Evolutionary conservation across 2,113 vertebrate genomes (phyloP), one percentile per base, ranked within the genome.

Genomic region (Esox niger): DNA sequence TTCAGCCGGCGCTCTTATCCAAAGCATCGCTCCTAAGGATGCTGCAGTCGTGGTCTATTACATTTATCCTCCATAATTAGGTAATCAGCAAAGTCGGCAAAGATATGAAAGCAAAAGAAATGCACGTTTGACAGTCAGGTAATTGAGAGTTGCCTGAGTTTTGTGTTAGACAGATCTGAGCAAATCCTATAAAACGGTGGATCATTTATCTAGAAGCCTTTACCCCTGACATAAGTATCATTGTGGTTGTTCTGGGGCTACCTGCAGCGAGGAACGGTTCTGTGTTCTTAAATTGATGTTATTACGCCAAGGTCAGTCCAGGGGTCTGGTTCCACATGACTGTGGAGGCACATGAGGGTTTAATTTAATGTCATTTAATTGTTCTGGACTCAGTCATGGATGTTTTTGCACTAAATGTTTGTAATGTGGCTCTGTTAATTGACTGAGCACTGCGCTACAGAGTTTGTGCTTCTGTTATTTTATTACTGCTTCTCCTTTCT

Each of bases 341-440:
- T 23, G 32, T 31, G 1, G 31, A 21, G 31, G 31, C 31, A 23
- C 59, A 23, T 35, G 4, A 61, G 59, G 59, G 30, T 61, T 33
- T 61, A 21, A 61, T 61, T 35, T 32, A 61, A 20, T 3, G 13
- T 20, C 55, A 57, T 29, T 43, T 23, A 30, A 31, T 21, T 61
- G 29, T 33, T 61, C 29, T 76, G 78, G 59, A 70, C 73, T 85
- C 84, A 87, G 35, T 84, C 84, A 83, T 85, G 86, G 68, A 62
- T 84, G 79, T 82, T 75, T 82, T 86, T 79, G 81, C 84, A 71
- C 82, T 81, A 82, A 84, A 67, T 76, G 76, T 81, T 79, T 83
- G 69, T 17, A 43, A 43, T 81, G 83, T 79, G 74, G 78, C 79
- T 72, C 72, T 67, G 77, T 80, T 88, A 81, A 85, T 82, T 81